Conservation (phyloP, 2,888 invertebrate species). For the Liopterus haemorrhoidalis region DNA sequence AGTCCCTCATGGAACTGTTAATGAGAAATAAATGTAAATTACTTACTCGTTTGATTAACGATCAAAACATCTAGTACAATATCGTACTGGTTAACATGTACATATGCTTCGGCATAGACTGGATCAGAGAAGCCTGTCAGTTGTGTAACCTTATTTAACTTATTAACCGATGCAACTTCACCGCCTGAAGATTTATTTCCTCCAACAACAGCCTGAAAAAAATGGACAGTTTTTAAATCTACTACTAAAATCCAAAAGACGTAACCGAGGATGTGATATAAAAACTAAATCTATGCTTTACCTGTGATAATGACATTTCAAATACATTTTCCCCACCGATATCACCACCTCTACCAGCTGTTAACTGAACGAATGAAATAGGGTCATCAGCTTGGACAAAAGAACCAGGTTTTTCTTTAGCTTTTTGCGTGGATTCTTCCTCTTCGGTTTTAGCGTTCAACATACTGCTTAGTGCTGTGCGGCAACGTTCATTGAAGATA, state of each 20-base stretch:
- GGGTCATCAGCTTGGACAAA: conserved; percentile 81
- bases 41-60: conserved; percentile 88
- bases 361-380: conserved; percentile 74
- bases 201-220: conserved; percentile 33
- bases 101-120: conserved; percentile 99
- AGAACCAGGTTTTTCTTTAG: conserved; percentile 62
- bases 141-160: conserved; percentile 76
- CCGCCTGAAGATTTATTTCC: conserved; percentile 38
- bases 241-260: background rate
- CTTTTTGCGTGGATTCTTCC: conserved; percentile 55
- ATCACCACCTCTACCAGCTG: conserved; percentile 56
- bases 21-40: conserved; percentile 8
- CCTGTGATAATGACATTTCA: conserved; percentile 87
- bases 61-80: conserved; percentile 97
- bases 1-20: background rate
- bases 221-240: conserved; percentile 9
- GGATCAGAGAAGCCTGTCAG: conserved; percentile 99
- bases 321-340: conserved; percentile 72
- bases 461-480: conserved; percentile 77
- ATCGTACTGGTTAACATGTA: conserved; percentile 97
- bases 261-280: background rate
- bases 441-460: conserved; percentile 70
- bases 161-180: conserved; percentile 53
- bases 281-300: conserved; percentile 46
- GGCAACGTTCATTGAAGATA: conserved; percentile 68